Conservation (phyloP, 2,797 vertebrate species). For the Lates japonicus region DNA sequence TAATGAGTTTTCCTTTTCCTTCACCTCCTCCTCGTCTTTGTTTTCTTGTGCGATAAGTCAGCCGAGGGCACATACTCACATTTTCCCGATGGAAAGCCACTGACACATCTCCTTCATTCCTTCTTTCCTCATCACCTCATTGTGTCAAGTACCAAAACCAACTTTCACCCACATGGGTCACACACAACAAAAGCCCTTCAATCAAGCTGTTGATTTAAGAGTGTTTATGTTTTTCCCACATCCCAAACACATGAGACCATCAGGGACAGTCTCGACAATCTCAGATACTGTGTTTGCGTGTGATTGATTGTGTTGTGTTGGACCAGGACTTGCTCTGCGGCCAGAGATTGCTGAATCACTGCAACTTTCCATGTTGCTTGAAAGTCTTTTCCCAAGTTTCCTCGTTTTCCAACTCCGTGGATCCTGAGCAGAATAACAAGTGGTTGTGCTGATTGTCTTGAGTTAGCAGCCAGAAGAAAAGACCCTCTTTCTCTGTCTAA, state of each 20-base stretch:
- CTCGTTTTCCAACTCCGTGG: conserved; percentile 42
- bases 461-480: conserved; percentile 64
- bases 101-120: neutral
- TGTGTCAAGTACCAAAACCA: conserved; percentile 1
- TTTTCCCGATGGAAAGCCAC: conserved; percentile 5
- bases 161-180: neutral
- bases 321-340: conserved; percentile 10
- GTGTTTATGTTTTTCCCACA: conserved; percentile 11
- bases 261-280: neutral
- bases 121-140: conserved; percentile 8
- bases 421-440: conserved; percentile 74
- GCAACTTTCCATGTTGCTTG: conserved; percentile 19
- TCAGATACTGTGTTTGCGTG: conserved; percentile 5
- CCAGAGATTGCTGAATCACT: neutral
- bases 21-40: conserved; percentile 15
- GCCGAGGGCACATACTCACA: neutral
- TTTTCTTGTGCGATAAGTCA: conserved; percentile 29
- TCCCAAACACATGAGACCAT: neutral
- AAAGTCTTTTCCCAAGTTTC: conserved; percentile 15
- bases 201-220: conserved; percentile 17
- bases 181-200: conserved; percentile 4
- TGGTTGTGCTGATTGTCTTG: conserved; percentile 57
- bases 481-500: conserved; percentile 56
- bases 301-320: conserved; percentile 36
- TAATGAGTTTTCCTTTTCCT: conserved; percentile 29